A percentile compares a stretch with the other conserved stretches of the same genome.
These are phyloP conservation scores for Periophthalmodon schlosseri DNA, from an alignment of 2,113 vertebrate genomes.

Conservation along the genomic window DNA sequence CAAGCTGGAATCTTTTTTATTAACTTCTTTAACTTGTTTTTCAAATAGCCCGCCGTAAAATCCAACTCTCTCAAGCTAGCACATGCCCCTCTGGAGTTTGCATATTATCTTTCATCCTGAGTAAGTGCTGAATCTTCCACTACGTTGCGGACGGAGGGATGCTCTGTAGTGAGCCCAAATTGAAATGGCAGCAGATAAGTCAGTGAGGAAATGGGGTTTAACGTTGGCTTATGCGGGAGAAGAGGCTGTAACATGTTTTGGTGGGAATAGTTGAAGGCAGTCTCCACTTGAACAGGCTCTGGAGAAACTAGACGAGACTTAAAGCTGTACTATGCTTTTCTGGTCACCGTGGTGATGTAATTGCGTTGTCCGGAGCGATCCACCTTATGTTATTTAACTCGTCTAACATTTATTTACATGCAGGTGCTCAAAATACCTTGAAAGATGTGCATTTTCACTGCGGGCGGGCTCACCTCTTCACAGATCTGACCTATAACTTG, in stretches of 20 bases:
- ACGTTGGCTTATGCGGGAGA: slow-evolving; percentile 54
- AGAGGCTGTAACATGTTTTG: slow-evolving; percentile 36
- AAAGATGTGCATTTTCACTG: too few relatives aligned
- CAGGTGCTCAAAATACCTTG: too few relatives aligned
- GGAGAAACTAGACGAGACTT: neutral
- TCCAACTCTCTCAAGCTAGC: slow-evolving; percentile 17
- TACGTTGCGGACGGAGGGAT: slow-evolving; percentile 50
- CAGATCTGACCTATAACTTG: too few relatives aligned
- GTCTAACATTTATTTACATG: too few relatives aligned
- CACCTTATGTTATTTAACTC: too few relatives aligned
- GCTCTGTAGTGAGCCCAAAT: slow-evolving; percentile 62
- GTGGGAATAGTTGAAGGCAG: slow-evolving; percentile 10
- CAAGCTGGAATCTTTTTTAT: neutral
- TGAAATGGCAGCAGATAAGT: slow-evolving; percentile 69
- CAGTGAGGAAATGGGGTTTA: slow-evolving; percentile 66
- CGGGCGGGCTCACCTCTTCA: too few relatives aligned
- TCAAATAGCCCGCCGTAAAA: slow-evolving; percentile 1
- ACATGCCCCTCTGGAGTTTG: slow-evolving; percentile 27
- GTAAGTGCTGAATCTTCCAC: slow-evolving; percentile 51
- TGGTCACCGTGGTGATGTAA: too few relatives aligned
- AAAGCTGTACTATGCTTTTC: too few relatives aligned
- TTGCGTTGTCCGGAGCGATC: too few relatives aligned
- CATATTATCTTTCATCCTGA: slow-evolving; percentile 35
- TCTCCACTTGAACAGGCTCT: slow-evolving; percentile 20
- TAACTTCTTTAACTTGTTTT: slow-evolving; percentile 21